Conservation (phyloP, 2,113 vertebrate genomes). For the Mastomys coucha region DNA sequence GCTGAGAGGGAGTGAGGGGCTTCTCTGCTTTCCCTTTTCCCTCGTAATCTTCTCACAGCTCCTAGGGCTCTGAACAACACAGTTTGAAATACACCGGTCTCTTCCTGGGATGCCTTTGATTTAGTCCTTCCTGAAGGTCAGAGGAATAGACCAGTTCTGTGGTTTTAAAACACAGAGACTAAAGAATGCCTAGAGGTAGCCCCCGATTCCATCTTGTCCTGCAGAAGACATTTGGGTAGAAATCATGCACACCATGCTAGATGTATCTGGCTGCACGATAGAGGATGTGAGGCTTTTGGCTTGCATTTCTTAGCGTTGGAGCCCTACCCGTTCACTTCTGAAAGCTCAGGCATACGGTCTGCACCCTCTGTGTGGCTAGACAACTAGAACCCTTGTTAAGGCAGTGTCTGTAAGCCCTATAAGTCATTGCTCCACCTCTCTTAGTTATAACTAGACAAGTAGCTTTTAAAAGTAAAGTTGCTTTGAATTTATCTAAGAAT, state of each 20-base stretch:
- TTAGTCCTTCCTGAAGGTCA: slow-evolving; percentile 83
- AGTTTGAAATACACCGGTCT: slow-evolving; percentile 77
- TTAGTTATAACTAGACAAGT: slow-evolving; percentile 47
- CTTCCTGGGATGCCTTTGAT: slow-evolving; percentile 81
- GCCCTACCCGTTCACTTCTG: slow-evolving; percentile 45
- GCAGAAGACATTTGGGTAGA: slow-evolving; percentile 61
- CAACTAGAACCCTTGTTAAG: slow-evolving; percentile 6
- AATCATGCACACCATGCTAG: slow-evolving; percentile 46
- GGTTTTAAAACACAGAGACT: slow-evolving; percentile 77
- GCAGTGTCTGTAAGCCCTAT: neutral
- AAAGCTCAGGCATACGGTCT: slow-evolving; percentile 44
- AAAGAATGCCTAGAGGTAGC: slow-evolving; percentile 78
- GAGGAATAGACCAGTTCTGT: slow-evolving; percentile 70
- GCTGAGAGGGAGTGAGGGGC: slow-evolving; percentile 48
- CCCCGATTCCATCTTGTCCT: slow-evolving; percentile 65
- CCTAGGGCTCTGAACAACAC: slow-evolving; percentile 72
- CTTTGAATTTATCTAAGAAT: slow-evolving; percentile 59
- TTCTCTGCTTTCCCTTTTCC: slow-evolving; percentile 47
- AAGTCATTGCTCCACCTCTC: neutral
- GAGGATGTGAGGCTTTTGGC: slow-evolving; percentile 59
- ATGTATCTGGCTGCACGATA: slow-evolving; percentile 61
- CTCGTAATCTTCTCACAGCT: slow-evolving; percentile 73
- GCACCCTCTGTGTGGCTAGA: slow-evolving; percentile 10
- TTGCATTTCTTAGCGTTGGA: slow-evolving; percentile 59
- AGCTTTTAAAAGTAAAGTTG: slow-evolving; percentile 52